Conservation (phyloP, 1,140 invertebrate genomes). For the Zaprionus vittiger region DNA sequence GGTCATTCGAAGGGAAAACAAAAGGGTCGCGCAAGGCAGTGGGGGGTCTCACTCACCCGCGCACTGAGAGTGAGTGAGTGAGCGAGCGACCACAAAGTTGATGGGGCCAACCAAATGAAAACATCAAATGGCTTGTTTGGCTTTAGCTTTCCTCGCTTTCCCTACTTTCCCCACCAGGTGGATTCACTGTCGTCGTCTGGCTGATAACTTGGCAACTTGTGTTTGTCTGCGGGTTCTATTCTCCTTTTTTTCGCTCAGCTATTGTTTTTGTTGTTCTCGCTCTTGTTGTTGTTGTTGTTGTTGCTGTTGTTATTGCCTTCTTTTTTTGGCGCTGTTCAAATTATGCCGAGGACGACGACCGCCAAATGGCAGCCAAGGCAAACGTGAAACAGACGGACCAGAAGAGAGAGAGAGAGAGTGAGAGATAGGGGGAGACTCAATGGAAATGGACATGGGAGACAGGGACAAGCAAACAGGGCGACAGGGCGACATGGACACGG, state of each 20-base stretch:
- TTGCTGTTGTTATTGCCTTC: conserved; percentile 14
- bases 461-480: conserved; percentile 12
- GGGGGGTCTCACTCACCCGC: conserved; percentile 14
- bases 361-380: conserved; percentile 74
- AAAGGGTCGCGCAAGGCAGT: conserved; percentile 29
- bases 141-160: conserved; percentile 35
- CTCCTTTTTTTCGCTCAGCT: conserved; percentile 22
- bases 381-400: conserved; percentile 40
- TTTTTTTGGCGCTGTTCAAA: conserved; percentile 59
- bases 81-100: conserved; percentile 58
- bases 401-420: neutral
- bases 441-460: neutral
- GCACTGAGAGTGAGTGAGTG: conserved; percentile 15
- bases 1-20: conserved; percentile 36
- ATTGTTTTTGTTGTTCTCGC: conserved; percentile 2
- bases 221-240: conserved; percentile 44
- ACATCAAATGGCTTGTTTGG: conserved; percentile 81
- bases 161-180: conserved; percentile 48
- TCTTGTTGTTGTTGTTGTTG: conserved; percentile 12
- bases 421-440: neutral
- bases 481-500: conserved; percentile 35
- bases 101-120: conserved; percentile 74
- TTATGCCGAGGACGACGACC: conserved; percentile 80
- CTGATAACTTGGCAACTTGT: conserved; percentile 78
- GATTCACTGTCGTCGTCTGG: conserved; percentile 55